These are phyloP conservation scores for Dolichotis patagonum DNA, from an alignment of 2,113 vertebrate genomes.

Conservation along the genomic window DNA sequence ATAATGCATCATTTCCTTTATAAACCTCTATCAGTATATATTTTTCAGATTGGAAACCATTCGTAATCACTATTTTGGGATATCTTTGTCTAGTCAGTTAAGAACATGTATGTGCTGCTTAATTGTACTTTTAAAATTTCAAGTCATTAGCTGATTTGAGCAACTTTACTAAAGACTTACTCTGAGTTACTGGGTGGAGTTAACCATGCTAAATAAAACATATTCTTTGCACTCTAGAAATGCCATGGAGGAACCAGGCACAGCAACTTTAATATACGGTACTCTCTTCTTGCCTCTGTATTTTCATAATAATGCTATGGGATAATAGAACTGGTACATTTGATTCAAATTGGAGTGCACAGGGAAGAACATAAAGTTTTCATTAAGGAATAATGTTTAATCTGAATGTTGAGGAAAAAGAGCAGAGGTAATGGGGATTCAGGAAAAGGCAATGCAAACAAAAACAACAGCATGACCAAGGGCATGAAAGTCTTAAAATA, in stretches of 20 bases:
- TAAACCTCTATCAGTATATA: neutral
- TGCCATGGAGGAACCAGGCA: neutral
- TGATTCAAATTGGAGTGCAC: neutral
- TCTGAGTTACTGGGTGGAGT: neutral
- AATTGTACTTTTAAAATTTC: slow-evolving; percentile 25
- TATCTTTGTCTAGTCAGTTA: neutral
- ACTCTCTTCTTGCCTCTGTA: neutral
- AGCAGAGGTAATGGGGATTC: neutral
- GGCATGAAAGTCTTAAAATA: neutral
- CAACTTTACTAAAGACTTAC: neutral
- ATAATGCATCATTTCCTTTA: neutral
- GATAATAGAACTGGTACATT: neutral
- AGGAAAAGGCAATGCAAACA: neutral
- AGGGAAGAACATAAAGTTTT: neutral
- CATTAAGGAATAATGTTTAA: neutral
- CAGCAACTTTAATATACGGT: neutral
- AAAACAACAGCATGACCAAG: neutral
- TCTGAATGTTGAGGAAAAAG: neutral
- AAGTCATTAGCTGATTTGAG: neutral
- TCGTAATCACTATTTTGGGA: neutral
- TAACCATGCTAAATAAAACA: neutral
- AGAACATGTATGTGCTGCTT: neutral
- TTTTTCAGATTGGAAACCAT: neutral
- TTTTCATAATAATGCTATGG: neutral
- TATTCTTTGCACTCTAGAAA: neutral